Conservation (phyloP, 2,797 vertebrate species). For the Dendrocincla tyrannina region DNA sequence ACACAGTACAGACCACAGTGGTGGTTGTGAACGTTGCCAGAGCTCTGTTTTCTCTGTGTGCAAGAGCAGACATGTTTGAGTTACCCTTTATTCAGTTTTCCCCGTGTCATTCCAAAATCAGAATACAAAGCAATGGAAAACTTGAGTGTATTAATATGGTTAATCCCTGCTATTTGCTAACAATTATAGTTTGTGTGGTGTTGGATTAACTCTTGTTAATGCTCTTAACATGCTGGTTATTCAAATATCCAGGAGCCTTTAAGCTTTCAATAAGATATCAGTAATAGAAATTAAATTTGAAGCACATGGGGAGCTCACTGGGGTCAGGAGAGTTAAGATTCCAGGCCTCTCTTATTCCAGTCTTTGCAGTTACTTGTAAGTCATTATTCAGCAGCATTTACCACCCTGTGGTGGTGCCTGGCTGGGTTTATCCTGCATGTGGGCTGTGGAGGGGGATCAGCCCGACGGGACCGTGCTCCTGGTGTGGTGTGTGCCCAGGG, state of each 20-base stretch:
- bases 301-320: background rate
- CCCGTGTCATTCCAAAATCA: background rate
- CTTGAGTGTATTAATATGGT: background rate
- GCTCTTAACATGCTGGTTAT: background rate
- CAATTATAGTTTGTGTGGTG: background rate
- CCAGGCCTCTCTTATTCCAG: background rate
- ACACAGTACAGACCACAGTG: rapidly evolving
- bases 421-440: rapidly evolving
- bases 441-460: background rate
- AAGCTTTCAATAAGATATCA: background rate
- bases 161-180: constrained; percentile 14
- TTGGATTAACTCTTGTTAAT: constrained; percentile 47
- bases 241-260: constrained; percentile 1
- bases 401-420: background rate
- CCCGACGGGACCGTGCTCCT: rapidly evolving
- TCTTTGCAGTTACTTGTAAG: background rate
- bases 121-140: background rate
- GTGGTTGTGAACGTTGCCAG: background rate
- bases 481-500: background rate
- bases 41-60: background rate
- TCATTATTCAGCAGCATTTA: rapidly evolving
- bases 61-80: background rate
- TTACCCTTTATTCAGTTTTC: background rate
- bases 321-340: background rate
- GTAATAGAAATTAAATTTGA: constrained; percentile 11